A percentile compares a stretch with the other conserved stretches of the same genome.
These are phyloP conservation scores for Phrynosoma platyrhinos DNA, from an alignment of 2,113 vertebrate species.

Conservation along the genomic window DNA sequence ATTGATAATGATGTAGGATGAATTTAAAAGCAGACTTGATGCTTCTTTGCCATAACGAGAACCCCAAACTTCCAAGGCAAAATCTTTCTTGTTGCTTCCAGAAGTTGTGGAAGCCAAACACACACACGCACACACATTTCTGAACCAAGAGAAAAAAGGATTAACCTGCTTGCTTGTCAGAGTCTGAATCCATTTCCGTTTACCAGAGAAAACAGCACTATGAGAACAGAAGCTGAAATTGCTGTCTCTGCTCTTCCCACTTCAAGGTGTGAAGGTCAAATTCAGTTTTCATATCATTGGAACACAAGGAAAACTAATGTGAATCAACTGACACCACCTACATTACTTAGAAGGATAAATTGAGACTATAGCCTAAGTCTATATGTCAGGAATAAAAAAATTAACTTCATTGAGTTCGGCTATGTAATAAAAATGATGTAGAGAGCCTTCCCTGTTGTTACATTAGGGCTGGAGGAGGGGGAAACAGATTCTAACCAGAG, in stretches of 20 bases:
- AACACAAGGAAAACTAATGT: conserved; percentile 74
- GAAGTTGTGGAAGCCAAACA: conserved; percentile 50
- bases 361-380: conserved; percentile 69
- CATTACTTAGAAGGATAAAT: conserved; percentile 76
- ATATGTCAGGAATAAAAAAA: conserved; percentile 71
- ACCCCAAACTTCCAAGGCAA: conserved; percentile 27
- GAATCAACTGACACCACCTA: conserved; percentile 71
- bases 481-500: conserved; percentile 47
- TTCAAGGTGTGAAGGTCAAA: conserved; percentile 72
- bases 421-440: conserved; percentile 71
- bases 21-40: conserved; percentile 6
- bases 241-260: conserved; percentile 61
- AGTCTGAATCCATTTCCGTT: conserved; percentile 71
- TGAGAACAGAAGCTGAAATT: conserved; percentile 67
- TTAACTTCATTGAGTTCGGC: conserved; percentile 68
- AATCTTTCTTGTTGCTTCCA: conserved; percentile 51
- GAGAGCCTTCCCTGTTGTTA: conserved; percentile 65
- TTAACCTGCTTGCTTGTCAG: conserved; percentile 69
- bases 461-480: conserved; percentile 46
- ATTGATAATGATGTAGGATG: conserved; percentile 7
- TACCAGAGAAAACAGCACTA: conserved; percentile 48
- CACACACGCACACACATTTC: conserved; percentile 35
- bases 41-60: conserved; percentile 25
- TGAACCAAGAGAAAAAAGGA: conserved; percentile 57
- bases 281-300: conserved; percentile 70